A percentile compares a stretch with the other conserved stretches of the same genome.
These are phyloP conservation scores for Aix galericulata DNA, from an alignment of 2,113 vertebrate genomes.

Conservation along the genomic window DNA sequence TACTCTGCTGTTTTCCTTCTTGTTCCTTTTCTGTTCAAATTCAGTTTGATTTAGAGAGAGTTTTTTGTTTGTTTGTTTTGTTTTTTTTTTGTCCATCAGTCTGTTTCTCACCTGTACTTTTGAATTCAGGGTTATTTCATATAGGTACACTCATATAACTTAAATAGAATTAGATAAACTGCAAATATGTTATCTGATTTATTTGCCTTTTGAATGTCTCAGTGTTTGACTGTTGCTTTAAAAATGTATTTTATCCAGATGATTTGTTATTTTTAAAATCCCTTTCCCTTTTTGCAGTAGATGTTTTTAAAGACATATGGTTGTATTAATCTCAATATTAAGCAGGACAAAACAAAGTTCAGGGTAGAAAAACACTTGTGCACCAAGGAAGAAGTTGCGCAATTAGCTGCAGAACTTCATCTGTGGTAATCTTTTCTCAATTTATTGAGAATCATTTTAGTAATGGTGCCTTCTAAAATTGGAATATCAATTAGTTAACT, in stretches of 20 bases:
- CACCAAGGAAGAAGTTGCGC: neutral
- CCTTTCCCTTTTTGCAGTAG: neutral
- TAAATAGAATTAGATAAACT: neutral
- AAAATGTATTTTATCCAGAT: neutral
- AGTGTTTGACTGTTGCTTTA: neutral
- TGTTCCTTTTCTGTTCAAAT: neutral
- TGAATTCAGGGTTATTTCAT: neutral
- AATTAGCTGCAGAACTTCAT: neutral
- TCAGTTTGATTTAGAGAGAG: neutral
- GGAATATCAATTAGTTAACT: neutral
- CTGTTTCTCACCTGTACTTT: neutral
- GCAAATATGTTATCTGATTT: neutral
- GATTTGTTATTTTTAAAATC: neutral
- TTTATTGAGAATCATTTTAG: neutral
- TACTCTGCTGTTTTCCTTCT: neutral
- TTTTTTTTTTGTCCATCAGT: neutral
- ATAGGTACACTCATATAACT: neutral
- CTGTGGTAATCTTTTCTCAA: neutral
- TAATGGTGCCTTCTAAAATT: neutral
- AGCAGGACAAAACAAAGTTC: neutral
- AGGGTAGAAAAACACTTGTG: neutral
- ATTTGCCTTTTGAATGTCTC: neutral
- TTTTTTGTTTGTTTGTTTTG: neutral
- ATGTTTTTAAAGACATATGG: neutral
- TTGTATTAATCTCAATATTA: neutral